Evolutionary conservation across 2,888 invertebrate genomes (phyloP), one percentile per base, ranked within the genome.

Genomic region (Coremacera marginata): DNA sequence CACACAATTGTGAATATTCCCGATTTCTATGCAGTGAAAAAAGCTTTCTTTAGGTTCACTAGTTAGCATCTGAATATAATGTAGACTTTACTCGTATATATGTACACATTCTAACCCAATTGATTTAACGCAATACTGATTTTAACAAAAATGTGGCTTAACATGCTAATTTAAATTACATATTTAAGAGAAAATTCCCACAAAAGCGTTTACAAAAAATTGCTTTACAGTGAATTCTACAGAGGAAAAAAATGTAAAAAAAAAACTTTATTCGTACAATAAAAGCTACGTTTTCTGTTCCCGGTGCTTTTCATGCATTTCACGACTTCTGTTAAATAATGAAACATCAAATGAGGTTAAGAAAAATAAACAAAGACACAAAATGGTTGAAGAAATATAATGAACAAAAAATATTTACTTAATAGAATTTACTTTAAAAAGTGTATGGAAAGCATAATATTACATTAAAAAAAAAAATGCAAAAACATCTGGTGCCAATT

Each of bases 291-390:
- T 62, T 44, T 71, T 80, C 81, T 37, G 52, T 81, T 85, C 84
- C 77, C 83, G 83, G 87, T 86, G 86, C 87, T 86, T 78, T 86
- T 86, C 86, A 86, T 86, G 86, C 86, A 86, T 19, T 65, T 73
- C 27, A 79, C 67, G 37, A 65, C 19, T 65, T 68, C 27, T 68
- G 68, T 49, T 49, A 25, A 68, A 49, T 25, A 19, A 16, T 68
- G 67, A 52, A 27, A 57, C 27, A 57, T 27, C 25, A 22, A 70
- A 70, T 70, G 70, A 70, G 70, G n/a, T 37, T 68, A 68, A 49
- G 44, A 31, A 49, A 25, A 22, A 31, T 9, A 49, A 68, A 68
- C 49, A 44, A 49, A 68, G 11, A 22, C 8, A 68, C n/a, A 63
- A 63, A 63, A 63, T 19, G 14, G 25, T 52, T 19, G 16, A 52